These are phyloP conservation scores for Prenolepis imparis DNA, from an alignment of 2,888 invertebrate species.

Conservation along the genomic window DNA sequence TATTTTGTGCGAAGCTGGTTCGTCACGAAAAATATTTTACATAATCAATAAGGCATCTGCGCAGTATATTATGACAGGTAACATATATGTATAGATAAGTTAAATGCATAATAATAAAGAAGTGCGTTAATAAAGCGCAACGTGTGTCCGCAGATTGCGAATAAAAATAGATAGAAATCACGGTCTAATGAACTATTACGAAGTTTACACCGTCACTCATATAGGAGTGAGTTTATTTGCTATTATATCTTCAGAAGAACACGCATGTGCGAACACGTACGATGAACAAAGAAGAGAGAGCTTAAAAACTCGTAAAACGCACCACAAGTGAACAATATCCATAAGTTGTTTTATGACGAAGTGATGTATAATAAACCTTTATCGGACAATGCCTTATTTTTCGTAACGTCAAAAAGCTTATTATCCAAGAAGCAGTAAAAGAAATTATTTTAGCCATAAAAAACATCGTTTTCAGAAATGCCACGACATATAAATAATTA, in stretches of 20 bases:
- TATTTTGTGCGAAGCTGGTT: neutral
- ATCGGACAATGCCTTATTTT: neutral
- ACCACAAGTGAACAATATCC: slow-evolving; percentile 7
- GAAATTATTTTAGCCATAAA: neutral
- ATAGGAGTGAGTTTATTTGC: neutral
- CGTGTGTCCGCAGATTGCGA: slow-evolving; percentile 26
- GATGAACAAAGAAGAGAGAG: slow-evolving; percentile 35
- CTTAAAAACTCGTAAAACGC: slow-evolving; percentile 18
- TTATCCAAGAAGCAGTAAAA: neutral
- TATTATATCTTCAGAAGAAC: slow-evolving; percentile 9
- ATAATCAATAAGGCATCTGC: slow-evolving; percentile 44
- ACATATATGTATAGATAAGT: slow-evolving; percentile 4
- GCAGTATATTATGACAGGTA: slow-evolving; percentile 37
- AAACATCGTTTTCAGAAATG: neutral
- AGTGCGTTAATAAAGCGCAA: slow-evolving; percentile 30
- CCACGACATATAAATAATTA: neutral
- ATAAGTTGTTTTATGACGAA: slow-evolving; percentile 8
- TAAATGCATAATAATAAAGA: slow-evolving; percentile 24
- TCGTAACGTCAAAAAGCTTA: slow-evolving; percentile 5
- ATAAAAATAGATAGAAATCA: slow-evolving; percentile 48
- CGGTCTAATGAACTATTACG: slow-evolving; percentile 35
- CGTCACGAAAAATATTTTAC: slow-evolving; percentile 21
- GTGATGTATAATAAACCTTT: neutral
- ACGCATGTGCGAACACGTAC: slow-evolving; percentile 14
- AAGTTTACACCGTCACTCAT: slow-evolving; percentile 15